Base-by-base conservation (phyloP, 2,888 invertebrate genomes). In the Neoascia interrupta region DNA sequence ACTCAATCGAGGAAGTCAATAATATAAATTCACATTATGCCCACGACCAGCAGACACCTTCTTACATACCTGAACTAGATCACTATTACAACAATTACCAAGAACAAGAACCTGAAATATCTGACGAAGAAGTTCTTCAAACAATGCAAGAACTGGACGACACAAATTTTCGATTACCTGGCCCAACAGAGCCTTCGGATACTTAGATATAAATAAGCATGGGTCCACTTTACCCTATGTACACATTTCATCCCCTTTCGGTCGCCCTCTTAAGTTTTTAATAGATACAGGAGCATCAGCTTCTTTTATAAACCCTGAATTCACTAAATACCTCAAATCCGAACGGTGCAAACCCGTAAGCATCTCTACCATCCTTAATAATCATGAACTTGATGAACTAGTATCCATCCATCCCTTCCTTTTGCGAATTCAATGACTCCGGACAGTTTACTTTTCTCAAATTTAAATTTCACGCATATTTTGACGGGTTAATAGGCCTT, bases 201-300 rank as follows among this genome's bases (percentile, higher is more conserved):
- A 31, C 49, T 10, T 72, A 72, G 63, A 63, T n/a, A 28, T 72
- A 0, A 72, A 54, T 31, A 49, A 58, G 15, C 69, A 69, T 34
- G 60, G 58, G 3, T 26, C 45, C 1, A n/a, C 23, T 1, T 10
- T 54, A 3, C 43, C 60, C 0, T 51, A 60, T 13, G 51, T 60
- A 11, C 49, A 60, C 19, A 43, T 70, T 13, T 49, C 60, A 2
- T 72, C 61, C 3, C 53, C 63, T 11, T 61, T 54, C 4, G 49
- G 49, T n/a, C 18, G 49, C 13, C 34, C 34, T 15, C n/a, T 51
- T 11, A 51, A 31, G 11, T 51, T 51, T n/a, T n/a, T 51, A 34
- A 28, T 51, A 1, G 49, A 51, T 10, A 34, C 18, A 19, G 49
- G 49, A 31, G 49, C 49, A 6, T 34, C 49, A 18, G 15, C 49